Evolutionary conservation across 1,140 invertebrate species (phyloP).

Genomic region (Pectinophora gossypiella): DNA sequence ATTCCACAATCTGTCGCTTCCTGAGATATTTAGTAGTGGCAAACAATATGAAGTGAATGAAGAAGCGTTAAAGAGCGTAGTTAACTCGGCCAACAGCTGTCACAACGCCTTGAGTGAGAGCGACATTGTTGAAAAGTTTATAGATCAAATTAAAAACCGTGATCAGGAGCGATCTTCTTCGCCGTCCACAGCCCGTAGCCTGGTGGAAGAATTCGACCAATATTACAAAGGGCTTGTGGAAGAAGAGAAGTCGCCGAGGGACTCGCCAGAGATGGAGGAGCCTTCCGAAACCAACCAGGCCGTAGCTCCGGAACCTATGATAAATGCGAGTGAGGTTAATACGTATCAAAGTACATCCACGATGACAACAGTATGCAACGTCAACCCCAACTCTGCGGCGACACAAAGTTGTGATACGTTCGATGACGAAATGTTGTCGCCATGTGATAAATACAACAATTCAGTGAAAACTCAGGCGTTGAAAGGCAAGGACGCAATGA

Average conservation of each 20-base stretch:
- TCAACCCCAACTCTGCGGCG: too few relatives aligned
- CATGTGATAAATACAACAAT: too few relatives aligned
- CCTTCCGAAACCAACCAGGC: too few relatives aligned
- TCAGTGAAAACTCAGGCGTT: slow-evolving; percentile 14
- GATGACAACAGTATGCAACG: too few relatives aligned
- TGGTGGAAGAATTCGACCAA: slow-evolving; percentile 60
- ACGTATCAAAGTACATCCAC: too few relatives aligned
- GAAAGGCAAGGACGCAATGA: slow-evolving; percentile 15
- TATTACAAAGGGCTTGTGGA: slow-evolving; percentile 49
- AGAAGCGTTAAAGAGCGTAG: slow-evolving; percentile 54
- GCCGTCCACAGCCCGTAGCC: slow-evolving; percentile 55
- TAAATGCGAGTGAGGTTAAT: too few relatives aligned
- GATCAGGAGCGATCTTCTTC: slow-evolving; percentile 37
- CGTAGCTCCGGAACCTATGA: too few relatives aligned
- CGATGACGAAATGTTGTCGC: too few relatives aligned
- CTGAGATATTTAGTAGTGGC: slow-evolving; percentile 56
- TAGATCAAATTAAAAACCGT: slow-evolving; percentile 48
- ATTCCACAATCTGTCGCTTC: slow-evolving; percentile 51
- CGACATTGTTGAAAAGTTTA: slow-evolving; percentile 40
- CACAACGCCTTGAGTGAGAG: slow-evolving; percentile 26
- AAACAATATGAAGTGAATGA: slow-evolving; percentile 68
- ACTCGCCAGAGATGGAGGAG: too few relatives aligned
- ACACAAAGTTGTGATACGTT: too few relatives aligned
- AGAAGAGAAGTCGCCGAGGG: slow-evolving; percentile 24
- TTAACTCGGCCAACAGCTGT: slow-evolving; percentile 38